A percentile compares a stretch with the other conserved stretches of the same genome.
Evolutionary conservation across 2,113 vertebrate species (phyloP).

Genomic region (Dunckerocampus dactyliophorus): DNA sequence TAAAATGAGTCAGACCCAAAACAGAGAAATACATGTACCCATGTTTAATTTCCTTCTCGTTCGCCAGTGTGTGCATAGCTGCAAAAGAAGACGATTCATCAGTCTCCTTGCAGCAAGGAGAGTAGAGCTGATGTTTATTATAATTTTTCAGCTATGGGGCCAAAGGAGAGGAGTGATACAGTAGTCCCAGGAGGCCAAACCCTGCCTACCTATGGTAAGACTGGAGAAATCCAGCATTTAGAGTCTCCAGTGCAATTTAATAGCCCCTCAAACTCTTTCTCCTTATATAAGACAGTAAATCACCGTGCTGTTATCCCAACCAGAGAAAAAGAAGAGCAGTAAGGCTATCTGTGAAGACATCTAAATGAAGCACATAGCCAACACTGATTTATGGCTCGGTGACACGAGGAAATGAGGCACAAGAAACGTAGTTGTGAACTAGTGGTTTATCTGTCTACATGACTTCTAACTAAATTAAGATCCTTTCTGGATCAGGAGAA

Average conservation of each 20-base stretch:
- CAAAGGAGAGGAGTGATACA: conserved; percentile 13
- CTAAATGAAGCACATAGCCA: conserved; percentile 44
- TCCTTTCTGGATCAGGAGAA: conserved; percentile 6
- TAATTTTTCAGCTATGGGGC: conserved; percentile 21
- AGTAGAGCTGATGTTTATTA: conserved; percentile 36
- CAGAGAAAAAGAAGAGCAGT: conserved; percentile 31
- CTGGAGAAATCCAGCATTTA: conserved; percentile 21
- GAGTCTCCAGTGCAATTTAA: conserved; percentile 31
- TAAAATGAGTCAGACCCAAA: conserved; percentile 21
- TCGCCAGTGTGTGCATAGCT: background rate
- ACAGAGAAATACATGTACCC: background rate
- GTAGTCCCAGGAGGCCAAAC: conserved; percentile 39
- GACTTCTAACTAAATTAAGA: conserved; percentile 49
- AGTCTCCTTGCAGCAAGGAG: conserved; percentile 13
- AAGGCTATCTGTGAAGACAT: conserved; percentile 33
- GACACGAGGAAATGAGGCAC: conserved; percentile 54
- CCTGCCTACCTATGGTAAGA: conserved; percentile 50
- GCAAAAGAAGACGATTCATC: background rate
- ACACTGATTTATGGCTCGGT: conserved; percentile 48
- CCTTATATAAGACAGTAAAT: conserved; percentile 50
- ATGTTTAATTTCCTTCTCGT: background rate
- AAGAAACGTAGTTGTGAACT: conserved; percentile 40
- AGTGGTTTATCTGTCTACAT: conserved; percentile 55
- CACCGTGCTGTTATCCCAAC: conserved; percentile 47
- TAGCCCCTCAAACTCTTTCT: conserved; percentile 38